These are phyloP conservation scores for Drosophila eohydei DNA, from an alignment of 2,888 invertebrate species.

Conservation along the genomic window DNA sequence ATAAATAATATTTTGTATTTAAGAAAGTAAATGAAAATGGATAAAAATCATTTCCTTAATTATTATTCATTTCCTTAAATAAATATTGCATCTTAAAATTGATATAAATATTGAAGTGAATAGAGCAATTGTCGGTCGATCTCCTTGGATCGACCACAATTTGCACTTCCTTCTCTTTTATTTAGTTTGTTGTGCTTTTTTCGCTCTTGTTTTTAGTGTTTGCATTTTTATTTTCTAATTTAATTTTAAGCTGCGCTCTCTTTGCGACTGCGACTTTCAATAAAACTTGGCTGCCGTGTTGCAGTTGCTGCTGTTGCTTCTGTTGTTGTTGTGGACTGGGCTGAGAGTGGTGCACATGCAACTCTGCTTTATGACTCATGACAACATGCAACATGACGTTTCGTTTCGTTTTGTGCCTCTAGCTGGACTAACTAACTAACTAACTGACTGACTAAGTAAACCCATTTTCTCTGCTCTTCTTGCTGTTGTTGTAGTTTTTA, in stretches of 20 bases:
- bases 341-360: constrained; percentile 63
- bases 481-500: constrained; percentile 13
- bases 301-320: constrained; percentile 19
- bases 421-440: constrained; percentile 44
- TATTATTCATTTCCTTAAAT: too few relatives aligned
- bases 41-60: too few relatives aligned
- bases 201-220: constrained; percentile 31
- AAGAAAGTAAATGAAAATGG: too few relatives aligned
- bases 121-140: constrained; percentile 28
- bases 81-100: too few relatives aligned
- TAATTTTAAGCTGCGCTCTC: constrained; percentile 64
- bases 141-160: constrained; percentile 1
- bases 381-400: constrained; percentile 81
- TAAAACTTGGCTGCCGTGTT: constrained; percentile 59
- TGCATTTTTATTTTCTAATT: constrained; percentile 66
- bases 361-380: constrained; percentile 81
- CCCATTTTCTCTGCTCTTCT: constrained; percentile 15
- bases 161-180: constrained; percentile 46
- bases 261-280: constrained; percentile 61
- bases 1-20: too few relatives aligned
- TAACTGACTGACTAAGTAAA: constrained; percentile 54
- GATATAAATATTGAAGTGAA: neutral
- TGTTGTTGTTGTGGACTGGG: constrained; percentile 33
- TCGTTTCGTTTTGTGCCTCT: constrained; percentile 56
- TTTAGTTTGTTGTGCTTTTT: constrained; percentile 21